Conservation (phyloP, 2,888 invertebrate species). For the Acleris literana region DNA sequence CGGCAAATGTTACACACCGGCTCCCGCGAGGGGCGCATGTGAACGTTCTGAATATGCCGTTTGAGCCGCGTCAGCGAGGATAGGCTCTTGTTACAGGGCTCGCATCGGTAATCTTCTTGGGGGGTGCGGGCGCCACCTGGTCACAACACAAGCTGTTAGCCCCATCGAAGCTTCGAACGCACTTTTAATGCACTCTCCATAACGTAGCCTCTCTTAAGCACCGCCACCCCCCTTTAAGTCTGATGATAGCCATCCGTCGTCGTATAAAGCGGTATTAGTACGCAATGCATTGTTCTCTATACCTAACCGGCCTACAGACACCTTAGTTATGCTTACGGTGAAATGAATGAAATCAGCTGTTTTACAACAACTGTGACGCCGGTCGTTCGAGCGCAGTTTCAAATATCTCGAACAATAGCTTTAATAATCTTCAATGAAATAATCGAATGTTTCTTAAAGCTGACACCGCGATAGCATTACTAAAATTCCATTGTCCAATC, state of each 20-base stretch:
- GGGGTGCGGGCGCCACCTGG: slow-evolving; percentile 89
- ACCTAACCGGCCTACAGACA: slow-evolving; percentile 52
- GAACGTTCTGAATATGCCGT: slow-evolving; percentile 96
- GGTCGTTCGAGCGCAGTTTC: slow-evolving; percentile 56
- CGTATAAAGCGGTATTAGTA: slow-evolving; percentile 78
- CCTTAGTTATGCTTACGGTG: slow-evolving; percentile 62
- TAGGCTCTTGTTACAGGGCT: slow-evolving; percentile 95
- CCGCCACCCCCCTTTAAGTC: slow-evolving; percentile 78
- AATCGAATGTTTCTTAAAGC: slow-evolving; percentile 68
- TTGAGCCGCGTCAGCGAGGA: slow-evolving; percentile 94
- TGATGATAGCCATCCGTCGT: slow-evolving; percentile 73
- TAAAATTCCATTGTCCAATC: slow-evolving; percentile 78
- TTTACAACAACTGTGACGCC: slow-evolving; percentile 55
- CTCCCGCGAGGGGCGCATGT: slow-evolving; percentile 94
- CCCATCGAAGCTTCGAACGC: slow-evolving; percentile 78
- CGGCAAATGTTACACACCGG: slow-evolving; percentile 96
- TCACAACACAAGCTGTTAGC: slow-evolving; percentile 84
- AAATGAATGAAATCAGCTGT: slow-evolving; percentile 55
- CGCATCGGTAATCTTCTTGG: slow-evolving; percentile 95
- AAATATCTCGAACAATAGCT: slow-evolving; percentile 72
- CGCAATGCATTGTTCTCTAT: slow-evolving; percentile 52
- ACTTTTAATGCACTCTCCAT: slow-evolving; percentile 82
- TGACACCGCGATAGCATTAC: slow-evolving; percentile 74
- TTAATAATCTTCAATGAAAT: slow-evolving; percentile 74
- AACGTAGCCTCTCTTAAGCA: slow-evolving; percentile 81